phyloP scores from a whole-genome alignment of 2,797 vertebrate species.

The Catharus ustulatus region DNA sequence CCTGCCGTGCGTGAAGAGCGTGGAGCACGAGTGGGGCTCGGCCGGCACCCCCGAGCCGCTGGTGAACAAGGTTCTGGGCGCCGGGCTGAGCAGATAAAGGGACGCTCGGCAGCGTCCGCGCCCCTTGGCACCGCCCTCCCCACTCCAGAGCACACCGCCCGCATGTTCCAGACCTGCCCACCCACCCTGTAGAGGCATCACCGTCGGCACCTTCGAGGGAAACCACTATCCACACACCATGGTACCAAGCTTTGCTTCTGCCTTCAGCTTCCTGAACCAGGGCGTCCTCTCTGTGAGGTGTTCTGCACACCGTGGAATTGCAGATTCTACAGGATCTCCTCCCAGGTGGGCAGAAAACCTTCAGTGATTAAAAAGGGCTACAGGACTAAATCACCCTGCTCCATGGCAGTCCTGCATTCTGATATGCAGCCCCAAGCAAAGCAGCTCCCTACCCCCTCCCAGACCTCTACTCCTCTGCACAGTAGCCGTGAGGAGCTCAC shows the following conservation, averaged over 20 bases:
- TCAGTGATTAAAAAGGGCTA: not conserved
- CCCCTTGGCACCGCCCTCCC: rapidly evolving
- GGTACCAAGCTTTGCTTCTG: slow-evolving; percentile 13
- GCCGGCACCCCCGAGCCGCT: slow-evolving; percentile 57
- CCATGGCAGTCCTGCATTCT: not conserved
- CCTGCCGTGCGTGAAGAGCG: slow-evolving; percentile 84
- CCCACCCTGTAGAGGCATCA: not conserved
- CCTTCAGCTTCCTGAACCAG: not conserved
- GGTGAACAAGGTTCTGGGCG: not conserved
- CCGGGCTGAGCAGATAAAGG: not conserved
- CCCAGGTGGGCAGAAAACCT: not conserved
- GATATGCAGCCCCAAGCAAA: not conserved
- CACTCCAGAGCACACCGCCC: not conserved
- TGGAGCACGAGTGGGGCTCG: slow-evolving; percentile 82
- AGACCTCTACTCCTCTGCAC: rapidly evolving
- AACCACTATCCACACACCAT: slow-evolving; percentile 48
- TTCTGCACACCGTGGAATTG: rapidly evolving
- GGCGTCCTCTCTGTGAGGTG: rapidly evolving
- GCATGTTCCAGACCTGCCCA: slow-evolving; percentile 34
- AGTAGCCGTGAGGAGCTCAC: rapidly evolving
- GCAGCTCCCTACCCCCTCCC: not conserved
- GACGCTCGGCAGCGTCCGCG: rapidly evolving
- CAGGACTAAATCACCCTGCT: not conserved
- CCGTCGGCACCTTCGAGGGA: not conserved
- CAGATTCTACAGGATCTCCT: not conserved